These are phyloP conservation scores for Etheostoma nigrum DNA, from an alignment of 2,797 vertebrate genomes.

Conservation along the genomic window DNA sequence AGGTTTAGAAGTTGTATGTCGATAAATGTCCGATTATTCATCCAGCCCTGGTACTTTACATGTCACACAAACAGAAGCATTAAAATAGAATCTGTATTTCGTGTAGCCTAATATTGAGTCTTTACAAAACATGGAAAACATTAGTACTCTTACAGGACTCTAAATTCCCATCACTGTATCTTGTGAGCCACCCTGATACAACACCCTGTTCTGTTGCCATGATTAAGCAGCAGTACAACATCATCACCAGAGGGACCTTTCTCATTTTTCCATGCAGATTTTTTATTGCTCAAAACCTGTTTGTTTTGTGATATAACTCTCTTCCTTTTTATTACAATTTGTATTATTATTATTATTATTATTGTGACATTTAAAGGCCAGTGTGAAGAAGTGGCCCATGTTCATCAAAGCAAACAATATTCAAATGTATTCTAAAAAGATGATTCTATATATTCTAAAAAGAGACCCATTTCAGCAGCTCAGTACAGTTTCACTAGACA, in stretches of 20 bases:
- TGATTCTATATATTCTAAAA: neutral
- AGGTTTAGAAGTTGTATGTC: too few relatives aligned
- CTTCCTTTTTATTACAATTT: neutral
- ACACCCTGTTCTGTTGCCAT: neutral
- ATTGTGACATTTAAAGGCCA: neutral
- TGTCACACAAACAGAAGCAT: neutral
- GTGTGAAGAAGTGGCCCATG: neutral
- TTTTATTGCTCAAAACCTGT: neutral
- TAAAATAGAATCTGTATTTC: neutral
- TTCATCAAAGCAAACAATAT: neutral
- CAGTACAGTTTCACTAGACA: neutral
- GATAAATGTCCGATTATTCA: too few relatives aligned
- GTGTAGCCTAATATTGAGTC: neutral
- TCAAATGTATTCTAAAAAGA: neutral
- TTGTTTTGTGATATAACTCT: neutral
- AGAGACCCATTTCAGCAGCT: neutral
- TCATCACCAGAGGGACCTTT: neutral
- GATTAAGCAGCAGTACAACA: constrained; percentile 3
- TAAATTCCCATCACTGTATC: neutral
- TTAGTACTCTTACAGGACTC: neutral
- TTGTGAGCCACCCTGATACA: constrained; percentile 7
- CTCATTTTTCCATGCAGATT: neutral
- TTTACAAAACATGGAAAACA: neutral
- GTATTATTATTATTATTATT: neutral
- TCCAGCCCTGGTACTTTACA: neutral